Base-by-base conservation (phyloP, 2,113 vertebrate genomes). In the Hemichromis elongatus region DNA sequence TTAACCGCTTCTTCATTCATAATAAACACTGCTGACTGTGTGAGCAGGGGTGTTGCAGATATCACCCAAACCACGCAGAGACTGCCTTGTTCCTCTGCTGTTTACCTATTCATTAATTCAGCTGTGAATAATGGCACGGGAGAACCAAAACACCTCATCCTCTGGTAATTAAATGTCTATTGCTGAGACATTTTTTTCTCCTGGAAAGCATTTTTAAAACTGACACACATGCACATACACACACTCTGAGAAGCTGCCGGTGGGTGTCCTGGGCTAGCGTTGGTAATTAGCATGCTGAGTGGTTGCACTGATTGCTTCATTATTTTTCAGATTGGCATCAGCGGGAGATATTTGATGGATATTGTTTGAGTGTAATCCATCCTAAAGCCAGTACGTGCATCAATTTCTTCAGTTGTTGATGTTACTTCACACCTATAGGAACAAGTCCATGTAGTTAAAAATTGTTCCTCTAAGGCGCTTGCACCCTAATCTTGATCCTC, bases 251-350 rank as follows among this genome's bases (percentile, higher is more conserved):
- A 85, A 52, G 85, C 40, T 83, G 84, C 52, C 9, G 5, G 55
- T 87, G 81, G 87, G 81, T 26, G 81, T 93, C 83, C 40, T 24
- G 3, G 87, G 84, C 89, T 85, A 53, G 77, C 35, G 33, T 77
- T 77, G 40, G 79, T 94, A 95, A 96, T 96, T 95, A 95, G 88
- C 28, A 37, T 70, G 91, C 84, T 88, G 87, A 94, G 93, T 83
- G 83, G 88, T 82, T 85, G 80, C 89, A 84, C 87, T 95, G 95
- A 96, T 96, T 96, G 92, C 94, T 93, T 95, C 92, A 95, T 95
- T 93, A 95, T 94, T 93, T 89, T 78, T 82, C 70, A 12, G 63
- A 92, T 92, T 90, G 88, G 91, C 90, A 86, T 91, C 91, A 88
- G 84, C 18, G 14, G 54, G 81, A 90, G 82, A 84, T 59, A 78